Percentiles rank a stretch among this genome's conserved stretches.
Conservation (phyloP, 2,888 invertebrate species). For the Caradrina kadenii region DNA sequence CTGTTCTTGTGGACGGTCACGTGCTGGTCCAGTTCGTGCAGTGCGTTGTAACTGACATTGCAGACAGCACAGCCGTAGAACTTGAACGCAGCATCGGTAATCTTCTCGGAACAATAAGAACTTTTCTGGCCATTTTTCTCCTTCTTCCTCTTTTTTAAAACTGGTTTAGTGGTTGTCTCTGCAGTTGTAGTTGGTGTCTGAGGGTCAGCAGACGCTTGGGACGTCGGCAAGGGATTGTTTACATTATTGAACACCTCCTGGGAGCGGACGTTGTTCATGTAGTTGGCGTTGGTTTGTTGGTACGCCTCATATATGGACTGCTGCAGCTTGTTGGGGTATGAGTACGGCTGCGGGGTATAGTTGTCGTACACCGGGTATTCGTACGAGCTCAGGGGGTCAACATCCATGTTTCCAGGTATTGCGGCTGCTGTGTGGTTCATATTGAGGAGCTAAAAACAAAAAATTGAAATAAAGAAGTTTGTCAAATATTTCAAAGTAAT, state of each 20-base stretch:
- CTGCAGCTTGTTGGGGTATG: constrained; percentile 63
- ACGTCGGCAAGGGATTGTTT: constrained; percentile 8
- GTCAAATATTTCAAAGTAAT: too few species aligned
- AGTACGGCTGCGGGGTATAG: constrained; percentile 55
- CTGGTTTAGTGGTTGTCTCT: constrained; percentile 62
- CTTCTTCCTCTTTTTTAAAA: constrained; percentile 52
- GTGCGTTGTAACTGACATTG: constrained; percentile 75
- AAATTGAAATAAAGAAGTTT: background rate
- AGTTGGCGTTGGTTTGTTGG: constrained; percentile 29
- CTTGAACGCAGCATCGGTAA: constrained; percentile 78
- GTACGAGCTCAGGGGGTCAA: constrained; percentile 80
- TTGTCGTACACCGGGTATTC: constrained; percentile 69
- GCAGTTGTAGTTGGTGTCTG: constrained; percentile 29
- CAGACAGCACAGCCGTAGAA: constrained; percentile 86
- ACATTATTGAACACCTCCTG: constrained; percentile 7
- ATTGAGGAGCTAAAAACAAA: constrained; percentile 39
- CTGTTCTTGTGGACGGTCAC: constrained; percentile 82
- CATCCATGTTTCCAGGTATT: constrained; percentile 62
- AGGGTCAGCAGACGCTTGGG: constrained; percentile 1
- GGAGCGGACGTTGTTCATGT: constrained; percentile 8
- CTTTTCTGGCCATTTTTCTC: constrained; percentile 73
- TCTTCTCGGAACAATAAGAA: constrained; percentile 81
- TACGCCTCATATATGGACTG: constrained; percentile 48
- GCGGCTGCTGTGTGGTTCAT: constrained; percentile 69
- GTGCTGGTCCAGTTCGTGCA: constrained; percentile 81